Base-by-base conservation (phyloP, 1,140 invertebrate species). In the Listronotus bonariensis region DNA sequence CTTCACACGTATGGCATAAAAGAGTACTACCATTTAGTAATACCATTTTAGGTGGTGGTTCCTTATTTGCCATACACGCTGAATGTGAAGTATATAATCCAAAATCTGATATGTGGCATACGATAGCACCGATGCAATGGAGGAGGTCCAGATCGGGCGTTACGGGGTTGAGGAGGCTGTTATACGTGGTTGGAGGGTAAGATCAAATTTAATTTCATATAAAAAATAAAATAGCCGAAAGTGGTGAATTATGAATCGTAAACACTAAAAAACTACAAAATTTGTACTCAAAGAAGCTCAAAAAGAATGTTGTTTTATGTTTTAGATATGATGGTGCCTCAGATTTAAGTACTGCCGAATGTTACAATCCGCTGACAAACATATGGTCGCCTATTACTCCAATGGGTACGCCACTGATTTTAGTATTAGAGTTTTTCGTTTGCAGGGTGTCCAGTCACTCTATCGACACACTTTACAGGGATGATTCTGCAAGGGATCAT, bases 81-180 rank as follows among this genome's bases (percentile, higher is more conserved):
- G 88, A 89, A 74, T 88, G 87, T 69, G 88, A 89, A 75, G 86
- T 85, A 18, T 89, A 88, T 74, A 88, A 88, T 78, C 86, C 87
- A 7, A 76, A 82, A 40, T 83, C 82, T 18, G 88, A 89, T 72
- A 74, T 82, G 31, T 89, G 88, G 88, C 77, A 81, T 32, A 77
- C 83, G 0, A 84, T 88, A 3, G 83, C 86, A 6, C 84, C 87
- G 3, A 87, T 88, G 81, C 73, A 84, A 34, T 87, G 83, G 76
- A 75, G 86, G 34, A 76, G 86, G 51, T 87, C 85, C 3, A 77
- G 87, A n/a, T 83, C 84, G 6, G 87, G 87, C 1, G 86, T 88
- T 3, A 84, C 85, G 0, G 81, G 85, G 8, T 72, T 88, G 10
- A 82, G 85, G 40, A 80, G 85, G 67, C 75, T 85, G 31, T 75